Percentiles rank a stretch among this genome's conserved stretches.
phyloP scores from a whole-genome alignment of 2,797 vertebrate genomes.

The Cheirogaleus major region DNA sequence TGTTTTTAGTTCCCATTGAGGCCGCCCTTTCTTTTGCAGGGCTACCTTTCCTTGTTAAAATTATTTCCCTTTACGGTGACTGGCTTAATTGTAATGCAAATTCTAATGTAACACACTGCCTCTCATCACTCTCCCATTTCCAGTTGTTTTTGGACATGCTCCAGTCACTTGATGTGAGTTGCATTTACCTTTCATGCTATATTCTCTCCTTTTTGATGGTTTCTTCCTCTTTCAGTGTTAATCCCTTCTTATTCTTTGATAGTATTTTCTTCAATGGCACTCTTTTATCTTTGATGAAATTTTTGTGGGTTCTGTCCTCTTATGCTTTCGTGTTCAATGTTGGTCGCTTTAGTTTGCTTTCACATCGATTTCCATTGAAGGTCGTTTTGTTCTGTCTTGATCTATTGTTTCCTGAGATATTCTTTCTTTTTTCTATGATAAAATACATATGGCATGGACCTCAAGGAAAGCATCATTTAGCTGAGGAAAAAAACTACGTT shows the following conservation, averaged over 20 bases:
- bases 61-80: slow-evolving; percentile 50
- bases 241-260: slow-evolving; percentile 75
- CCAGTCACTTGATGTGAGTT: slow-evolving; percentile 24
- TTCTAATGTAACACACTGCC: slow-evolving; percentile 52
- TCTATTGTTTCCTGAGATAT: slow-evolving; percentile 27
- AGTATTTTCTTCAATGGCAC: slow-evolving; percentile 56
- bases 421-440: background rate
- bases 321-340: slow-evolving; percentile 67
- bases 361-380: slow-evolving; percentile 22
- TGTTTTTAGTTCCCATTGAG: slow-evolving; percentile 24
- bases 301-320: slow-evolving; percentile 13
- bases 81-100: slow-evolving; percentile 75
- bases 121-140: slow-evolving; percentile 35
- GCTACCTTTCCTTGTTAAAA: background rate
- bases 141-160: slow-evolving; percentile 33
- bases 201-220: slow-evolving; percentile 40
- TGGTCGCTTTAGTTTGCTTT: slow-evolving; percentile 61
- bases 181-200: slow-evolving; percentile 67
- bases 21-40: slow-evolving; percentile 10
- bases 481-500: background rate
- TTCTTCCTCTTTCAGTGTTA: slow-evolving; percentile 67
- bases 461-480: background rate
- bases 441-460: rapidly evolving
- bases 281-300: slow-evolving; percentile 74
- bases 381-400: background rate